Base-by-base conservation (phyloP, 2,797 vertebrate species). In the Manis javanica region DNA sequence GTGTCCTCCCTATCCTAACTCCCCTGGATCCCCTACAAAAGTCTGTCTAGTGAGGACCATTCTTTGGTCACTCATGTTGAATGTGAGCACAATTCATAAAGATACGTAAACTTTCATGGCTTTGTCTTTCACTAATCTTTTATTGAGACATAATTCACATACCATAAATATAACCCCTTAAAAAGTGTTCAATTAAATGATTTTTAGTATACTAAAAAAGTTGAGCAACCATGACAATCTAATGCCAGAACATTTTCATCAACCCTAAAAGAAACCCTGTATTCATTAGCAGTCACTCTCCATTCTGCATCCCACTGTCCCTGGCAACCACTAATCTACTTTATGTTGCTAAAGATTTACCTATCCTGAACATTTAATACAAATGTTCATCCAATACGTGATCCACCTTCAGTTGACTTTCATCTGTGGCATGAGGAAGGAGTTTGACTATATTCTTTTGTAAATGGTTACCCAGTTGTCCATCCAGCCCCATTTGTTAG, bases 261-360 rank as follows among this genome's bases (percentile, higher is more conserved):
- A 87, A 61, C 10, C 9, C 42, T 61, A 13, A 57, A 79, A 61
- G 53, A 87, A 71, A 71, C 23, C 18, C 81, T 64, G 21, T 75
- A 55, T 63, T 92, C 31, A 81, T 82, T 51, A 75, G 59, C 55
- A 55, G 49, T 75, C 66, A 68, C 24, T 51, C 34, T 34, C 26
- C 68, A 61, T 87, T 69, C 23, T 46, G 26, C 39, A 26, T 92
- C 39, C 37, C 39, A 18, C 39, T 37, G 21, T 75, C 63, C 39
- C 83, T 69, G 64, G 53, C 34, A 93, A 92, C n/a, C 39, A 93
- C 74, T 69, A 61, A 61, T 71, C 29, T 87, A 61, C n/a, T 69
- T 87, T 39, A 39, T 61, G 26, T 61, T 34, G 61, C 42, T 42
- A 39, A 34, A 64, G 14, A 26, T 87, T 87, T 87, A 19, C 24